Conservation (phyloP, 2,888 invertebrate species). For the Synanthedon andrenaeformis region DNA sequence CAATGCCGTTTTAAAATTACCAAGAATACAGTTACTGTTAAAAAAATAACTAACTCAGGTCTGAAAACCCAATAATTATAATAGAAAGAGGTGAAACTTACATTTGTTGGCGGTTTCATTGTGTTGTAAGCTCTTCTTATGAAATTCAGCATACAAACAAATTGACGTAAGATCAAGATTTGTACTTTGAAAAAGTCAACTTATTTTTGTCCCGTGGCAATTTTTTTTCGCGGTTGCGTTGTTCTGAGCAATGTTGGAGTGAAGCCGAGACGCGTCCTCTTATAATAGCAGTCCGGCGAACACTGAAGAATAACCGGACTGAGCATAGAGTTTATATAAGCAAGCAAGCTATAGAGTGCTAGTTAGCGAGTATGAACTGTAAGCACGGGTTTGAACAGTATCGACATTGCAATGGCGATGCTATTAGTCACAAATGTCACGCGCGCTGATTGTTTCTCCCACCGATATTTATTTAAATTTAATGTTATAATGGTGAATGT, state of each 20-base stretch:
- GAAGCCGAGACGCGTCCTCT: slow-evolving; percentile 36
- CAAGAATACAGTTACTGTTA: no score
- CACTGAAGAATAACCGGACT: slow-evolving; percentile 25
- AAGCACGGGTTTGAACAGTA: no score
- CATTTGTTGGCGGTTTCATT: slow-evolving; percentile 63
- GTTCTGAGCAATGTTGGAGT: slow-evolving; percentile 22
- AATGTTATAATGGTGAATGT: no score
- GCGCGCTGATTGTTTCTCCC: no score
- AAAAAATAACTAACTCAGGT: no score
- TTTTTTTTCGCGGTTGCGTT: slow-evolving; percentile 12
- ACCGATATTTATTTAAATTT: no score
- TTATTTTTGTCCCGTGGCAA: neutral
- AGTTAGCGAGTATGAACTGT: no score
- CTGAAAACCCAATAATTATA: neutral
- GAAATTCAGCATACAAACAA: slow-evolving; percentile 39
- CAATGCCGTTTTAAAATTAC: no score
- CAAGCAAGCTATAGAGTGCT: no score
- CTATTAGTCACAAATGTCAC: no score
- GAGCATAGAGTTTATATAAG: no score
- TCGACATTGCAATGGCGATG: no score
- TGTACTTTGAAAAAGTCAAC: slow-evolving; percentile 3
- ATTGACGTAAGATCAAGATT: neutral
- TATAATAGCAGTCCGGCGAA: slow-evolving; percentile 38
- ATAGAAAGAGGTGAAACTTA: slow-evolving; percentile 24
- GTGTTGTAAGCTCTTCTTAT: slow-evolving; percentile 42